Percentiles rank a stretch among this genome's conserved stretches.
These are phyloP conservation scores for Ciconia boyciana DNA, from an alignment of 2,113 vertebrate species.

Conservation along the genomic window DNA sequence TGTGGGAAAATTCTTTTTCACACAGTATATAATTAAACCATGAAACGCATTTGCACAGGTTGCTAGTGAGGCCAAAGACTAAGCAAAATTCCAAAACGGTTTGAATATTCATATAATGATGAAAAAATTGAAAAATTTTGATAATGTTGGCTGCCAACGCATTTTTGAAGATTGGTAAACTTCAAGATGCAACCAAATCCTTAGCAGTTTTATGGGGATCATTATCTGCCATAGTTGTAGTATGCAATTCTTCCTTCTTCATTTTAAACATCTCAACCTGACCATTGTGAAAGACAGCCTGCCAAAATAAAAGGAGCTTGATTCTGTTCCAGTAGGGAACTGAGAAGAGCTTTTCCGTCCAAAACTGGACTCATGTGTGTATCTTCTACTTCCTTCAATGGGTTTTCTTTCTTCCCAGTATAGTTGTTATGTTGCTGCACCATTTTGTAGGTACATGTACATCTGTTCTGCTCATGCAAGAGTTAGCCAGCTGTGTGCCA, in stretches of 20 bases:
- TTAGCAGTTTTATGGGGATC: not conserved
- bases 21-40: not conserved
- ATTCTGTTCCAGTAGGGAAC: not conserved
- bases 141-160: not conserved
- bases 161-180: not conserved
- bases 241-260: not conserved
- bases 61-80: not conserved
- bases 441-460: not conserved
- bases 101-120: not conserved
- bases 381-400: not conserved
- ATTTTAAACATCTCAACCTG: not conserved
- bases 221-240: not conserved
- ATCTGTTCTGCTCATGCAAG: not conserved
- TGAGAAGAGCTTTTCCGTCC: not conserved
- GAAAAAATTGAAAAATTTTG: not conserved
- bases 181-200: not conserved
- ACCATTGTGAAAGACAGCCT: not conserved
- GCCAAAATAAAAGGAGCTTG: not conserved
- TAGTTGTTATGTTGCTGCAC: not conserved
- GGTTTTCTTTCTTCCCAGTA: not conserved
- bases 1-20: not conserved
- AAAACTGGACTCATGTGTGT: not conserved
- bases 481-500: constrained; percentile 46
- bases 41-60: not conserved
- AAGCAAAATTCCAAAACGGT: not conserved